These are phyloP conservation scores for Colletes collaris DNA, from an alignment of 2,888 invertebrate genomes.

Conservation along the genomic window DNA sequence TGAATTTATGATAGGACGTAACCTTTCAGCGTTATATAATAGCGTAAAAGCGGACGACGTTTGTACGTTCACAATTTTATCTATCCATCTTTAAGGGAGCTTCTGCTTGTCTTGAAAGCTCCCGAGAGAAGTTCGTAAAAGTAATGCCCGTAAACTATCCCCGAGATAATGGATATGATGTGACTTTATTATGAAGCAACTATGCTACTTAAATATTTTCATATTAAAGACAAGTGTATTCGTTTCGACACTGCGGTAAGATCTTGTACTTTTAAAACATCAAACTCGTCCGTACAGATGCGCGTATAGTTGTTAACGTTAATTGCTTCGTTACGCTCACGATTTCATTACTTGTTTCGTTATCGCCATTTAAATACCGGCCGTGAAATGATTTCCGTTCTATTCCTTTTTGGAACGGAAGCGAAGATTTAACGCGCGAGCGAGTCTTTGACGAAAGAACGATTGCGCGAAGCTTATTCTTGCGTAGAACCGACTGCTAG, in stretches of 20 bases:
- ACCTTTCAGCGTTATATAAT: conserved; percentile 9
- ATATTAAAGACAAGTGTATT: conserved; percentile 26
- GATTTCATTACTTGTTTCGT: too few relatives aligned
- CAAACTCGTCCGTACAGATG: too few relatives aligned
- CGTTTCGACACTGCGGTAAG: background rate
- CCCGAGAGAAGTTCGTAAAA: conserved; percentile 49
- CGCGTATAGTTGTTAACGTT: too few relatives aligned
- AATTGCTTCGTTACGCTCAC: too few relatives aligned
- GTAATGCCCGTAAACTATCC: conserved; percentile 41
- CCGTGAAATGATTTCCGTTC: background rate
- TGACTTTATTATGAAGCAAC: conserved; percentile 45
- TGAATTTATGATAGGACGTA: conserved; percentile 19
- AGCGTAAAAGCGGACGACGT: conserved; percentile 6
- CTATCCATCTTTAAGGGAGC: conserved; percentile 55
- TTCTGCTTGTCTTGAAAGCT: conserved; percentile 50
- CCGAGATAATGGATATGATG: conserved; percentile 50
- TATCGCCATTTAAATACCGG: too few relatives aligned
- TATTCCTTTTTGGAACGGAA: background rate
- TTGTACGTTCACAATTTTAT: conserved; percentile 48
- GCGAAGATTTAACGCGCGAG: background rate
- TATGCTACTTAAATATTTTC: conserved; percentile 46
- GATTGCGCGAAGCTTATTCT: conserved; percentile 32
- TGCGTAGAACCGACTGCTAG: conserved; percentile 1
- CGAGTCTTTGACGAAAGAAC: conserved; percentile 10
- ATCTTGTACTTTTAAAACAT: background rate